Percentiles rank a stretch among this genome's conserved stretches.
phyloP scores from a whole-genome alignment of 2,113 vertebrate genomes.

The Aldabrachelys gigantea region DNA sequence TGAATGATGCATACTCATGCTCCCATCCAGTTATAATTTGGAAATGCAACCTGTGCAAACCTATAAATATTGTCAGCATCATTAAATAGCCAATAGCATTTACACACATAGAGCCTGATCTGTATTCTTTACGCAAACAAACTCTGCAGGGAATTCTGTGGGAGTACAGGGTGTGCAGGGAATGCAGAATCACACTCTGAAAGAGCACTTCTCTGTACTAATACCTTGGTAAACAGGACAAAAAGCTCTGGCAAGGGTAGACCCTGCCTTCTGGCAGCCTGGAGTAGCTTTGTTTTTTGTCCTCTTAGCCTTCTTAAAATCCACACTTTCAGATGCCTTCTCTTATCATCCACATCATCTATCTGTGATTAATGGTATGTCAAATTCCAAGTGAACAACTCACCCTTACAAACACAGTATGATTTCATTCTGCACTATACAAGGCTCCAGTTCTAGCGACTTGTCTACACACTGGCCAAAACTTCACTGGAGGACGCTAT shows the following conservation, averaged over 20 bases:
- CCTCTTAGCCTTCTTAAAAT: not conserved
- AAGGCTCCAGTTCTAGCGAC: not conserved
- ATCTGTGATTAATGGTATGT: not conserved
- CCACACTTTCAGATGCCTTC: not conserved
- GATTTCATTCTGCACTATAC: not conserved
- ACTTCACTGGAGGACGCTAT: not conserved
- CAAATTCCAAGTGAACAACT: slow-evolving; percentile 7
- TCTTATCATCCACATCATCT: not conserved
- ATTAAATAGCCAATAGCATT: not conserved
- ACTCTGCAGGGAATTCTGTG: not conserved
- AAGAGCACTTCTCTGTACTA: not conserved
- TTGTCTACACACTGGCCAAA: slow-evolving; percentile 1
- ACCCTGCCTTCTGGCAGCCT: not conserved
- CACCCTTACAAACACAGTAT: not conserved
- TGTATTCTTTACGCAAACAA: not conserved
- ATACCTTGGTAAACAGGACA: not conserved
- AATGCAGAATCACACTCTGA: not conserved
- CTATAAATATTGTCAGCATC: not conserved
- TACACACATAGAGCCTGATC: not conserved
- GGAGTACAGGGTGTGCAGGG: not conserved
- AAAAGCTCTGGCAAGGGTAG: not conserved
- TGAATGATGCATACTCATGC: not conserved
- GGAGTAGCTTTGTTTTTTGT: slow-evolving; percentile 17
- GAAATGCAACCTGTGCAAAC: not conserved
- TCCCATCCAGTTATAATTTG: not conserved